Conservation (phyloP, 2,113 vertebrate genomes). For the Apodemus speciosus region DNA sequence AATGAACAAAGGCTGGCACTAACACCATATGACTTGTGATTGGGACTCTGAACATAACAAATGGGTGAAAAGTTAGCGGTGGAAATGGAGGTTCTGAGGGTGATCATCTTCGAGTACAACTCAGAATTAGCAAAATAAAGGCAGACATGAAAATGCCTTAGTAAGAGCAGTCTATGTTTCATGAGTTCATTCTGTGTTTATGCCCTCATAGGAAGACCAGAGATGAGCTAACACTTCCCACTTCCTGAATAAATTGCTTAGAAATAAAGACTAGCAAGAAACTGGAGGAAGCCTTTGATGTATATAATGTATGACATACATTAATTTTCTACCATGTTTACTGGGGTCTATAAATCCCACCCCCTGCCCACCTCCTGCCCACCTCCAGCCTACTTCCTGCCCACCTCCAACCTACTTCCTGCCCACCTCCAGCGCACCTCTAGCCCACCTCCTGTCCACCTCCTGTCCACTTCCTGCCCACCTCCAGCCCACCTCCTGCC, state of each 20-base stretch:
- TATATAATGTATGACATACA: not conserved
- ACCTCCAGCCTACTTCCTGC: too few relatives aligned
- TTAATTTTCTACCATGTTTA: not conserved
- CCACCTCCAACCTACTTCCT: not conserved
- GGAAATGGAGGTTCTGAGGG: not conserved
- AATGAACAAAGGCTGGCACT: not conserved
- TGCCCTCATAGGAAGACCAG: not conserved
- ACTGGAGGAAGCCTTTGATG: not conserved
- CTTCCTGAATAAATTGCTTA: constrained; percentile 10
- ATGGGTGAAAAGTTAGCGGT: not conserved
- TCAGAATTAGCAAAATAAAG: not conserved
- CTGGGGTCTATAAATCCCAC: not conserved
- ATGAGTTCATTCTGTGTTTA: not conserved
- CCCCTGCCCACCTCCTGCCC: not conserved
- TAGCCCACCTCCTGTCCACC: not conserved
- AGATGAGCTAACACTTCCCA: not conserved
- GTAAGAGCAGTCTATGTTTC: not conserved
- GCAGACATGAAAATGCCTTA: not conserved
- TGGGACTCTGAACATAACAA: not conserved
- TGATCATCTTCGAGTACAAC: not conserved
- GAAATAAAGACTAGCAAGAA: constrained; percentile 17
- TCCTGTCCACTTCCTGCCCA: not conserved
- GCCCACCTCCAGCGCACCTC: not conserved
- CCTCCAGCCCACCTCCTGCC: too few relatives aligned
- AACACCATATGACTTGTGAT: not conserved